Evolutionary conservation across 2,797 vertebrate genomes (phyloP).

Genomic region (Hyperoplus lanceolatus): DNA sequence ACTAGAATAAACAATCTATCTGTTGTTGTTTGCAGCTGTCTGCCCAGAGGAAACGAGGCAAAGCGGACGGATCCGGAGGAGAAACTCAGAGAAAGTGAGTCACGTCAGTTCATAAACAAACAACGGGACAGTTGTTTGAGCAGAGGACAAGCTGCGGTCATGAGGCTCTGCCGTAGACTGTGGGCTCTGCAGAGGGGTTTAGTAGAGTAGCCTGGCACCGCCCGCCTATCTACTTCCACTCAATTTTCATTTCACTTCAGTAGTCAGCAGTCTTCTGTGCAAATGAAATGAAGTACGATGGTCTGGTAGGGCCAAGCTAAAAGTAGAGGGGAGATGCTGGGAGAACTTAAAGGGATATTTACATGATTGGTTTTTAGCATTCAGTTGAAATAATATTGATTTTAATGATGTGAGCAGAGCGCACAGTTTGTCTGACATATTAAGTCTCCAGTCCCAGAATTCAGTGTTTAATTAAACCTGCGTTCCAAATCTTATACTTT

Average conservation of each 20-base stretch:
- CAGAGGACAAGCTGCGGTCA: constrained; percentile 19
- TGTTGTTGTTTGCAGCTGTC: constrained; percentile 81
- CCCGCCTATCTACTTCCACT: too few species aligned
- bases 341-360: not conserved
- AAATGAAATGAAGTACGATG: too few species aligned
- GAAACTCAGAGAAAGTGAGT: constrained; percentile 82
- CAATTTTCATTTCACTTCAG: too few species aligned
- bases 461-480: not conserved
- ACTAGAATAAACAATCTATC: not conserved
- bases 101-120: constrained; percentile 30
- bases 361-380: too few species aligned
- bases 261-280: too few species aligned
- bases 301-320: too few species aligned
- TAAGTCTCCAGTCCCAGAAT: constrained; percentile 3
- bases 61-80: constrained; percentile 77
- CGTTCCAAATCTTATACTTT: too few species aligned
- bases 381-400: not conserved
- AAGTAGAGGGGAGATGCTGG: not conserved
- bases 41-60: constrained; percentile 83
- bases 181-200: too few species aligned
- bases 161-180: not conserved
- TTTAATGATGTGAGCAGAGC: constrained; percentile 20
- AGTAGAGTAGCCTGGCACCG: too few species aligned
- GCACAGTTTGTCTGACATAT: constrained; percentile 2
- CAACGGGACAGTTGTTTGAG: constrained; percentile 25